phyloP scores from a whole-genome alignment of 2,797 vertebrate genomes.

The Sebastes goodei region DNA sequence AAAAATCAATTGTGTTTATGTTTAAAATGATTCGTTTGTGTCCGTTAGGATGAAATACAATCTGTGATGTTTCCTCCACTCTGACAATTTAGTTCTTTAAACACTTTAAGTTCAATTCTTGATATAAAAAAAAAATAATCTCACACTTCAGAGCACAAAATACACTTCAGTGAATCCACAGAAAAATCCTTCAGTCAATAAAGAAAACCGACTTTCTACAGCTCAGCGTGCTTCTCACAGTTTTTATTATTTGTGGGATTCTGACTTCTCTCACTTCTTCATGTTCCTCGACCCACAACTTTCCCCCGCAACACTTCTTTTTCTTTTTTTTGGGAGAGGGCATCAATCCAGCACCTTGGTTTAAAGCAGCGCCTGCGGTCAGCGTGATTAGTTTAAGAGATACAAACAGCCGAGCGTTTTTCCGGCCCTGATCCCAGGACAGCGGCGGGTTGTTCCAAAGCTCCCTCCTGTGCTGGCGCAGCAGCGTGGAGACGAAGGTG shows the following conservation, averaged over 20 bases:
- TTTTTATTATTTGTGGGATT: neutral
- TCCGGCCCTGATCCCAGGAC: neutral
- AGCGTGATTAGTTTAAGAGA: constrained; percentile 10
- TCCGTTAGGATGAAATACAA: neutral
- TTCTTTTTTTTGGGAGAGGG: neutral
- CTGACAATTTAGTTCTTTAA: neutral
- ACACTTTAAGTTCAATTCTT: neutral
- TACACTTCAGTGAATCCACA: neutral
- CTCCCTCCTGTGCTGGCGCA: neutral
- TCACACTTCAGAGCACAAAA: neutral
- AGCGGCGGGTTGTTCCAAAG: neutral
- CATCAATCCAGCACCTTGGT: neutral
- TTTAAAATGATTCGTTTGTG: neutral
- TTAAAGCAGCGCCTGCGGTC: neutral
- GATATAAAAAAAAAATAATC: neutral
- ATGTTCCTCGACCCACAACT: neutral
- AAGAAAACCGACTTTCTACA: neutral
- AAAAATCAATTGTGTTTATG: neutral
- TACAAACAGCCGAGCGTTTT: neutral
- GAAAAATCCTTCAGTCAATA: constrained; percentile 5
- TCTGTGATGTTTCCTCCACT: neutral
- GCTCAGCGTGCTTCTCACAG: neutral
- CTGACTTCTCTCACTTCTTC: neutral
- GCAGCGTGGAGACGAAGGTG: neutral
- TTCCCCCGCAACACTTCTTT: neutral